These are phyloP conservation scores for Phoenicopterus ruber DNA, from an alignment of 2,113 vertebrate species.

Conservation along the genomic window DNA sequence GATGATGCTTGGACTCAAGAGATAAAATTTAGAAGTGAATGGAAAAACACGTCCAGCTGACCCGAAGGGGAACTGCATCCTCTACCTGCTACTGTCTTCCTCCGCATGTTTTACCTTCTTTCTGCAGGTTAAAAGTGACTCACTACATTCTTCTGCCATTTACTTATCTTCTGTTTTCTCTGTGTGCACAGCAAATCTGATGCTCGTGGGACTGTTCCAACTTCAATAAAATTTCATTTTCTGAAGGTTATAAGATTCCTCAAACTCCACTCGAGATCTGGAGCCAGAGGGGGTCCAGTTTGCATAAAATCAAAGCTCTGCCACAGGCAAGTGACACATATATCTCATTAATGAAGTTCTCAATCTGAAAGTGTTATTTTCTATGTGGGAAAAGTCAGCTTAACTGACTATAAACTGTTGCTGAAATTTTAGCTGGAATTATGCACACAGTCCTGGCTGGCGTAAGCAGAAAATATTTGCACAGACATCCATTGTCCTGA, in stretches of 20 bases:
- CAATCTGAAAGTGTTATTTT: not conserved
- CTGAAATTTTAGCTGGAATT: slow-evolving; percentile 23
- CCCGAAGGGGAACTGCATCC: not conserved
- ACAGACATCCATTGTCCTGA: slow-evolving; percentile 39
- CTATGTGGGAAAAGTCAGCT: not conserved
- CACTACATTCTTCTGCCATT: slow-evolving; percentile 25
- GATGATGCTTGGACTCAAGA: not conserved
- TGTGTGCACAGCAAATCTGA: not conserved
- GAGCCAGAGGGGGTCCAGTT: not conserved
- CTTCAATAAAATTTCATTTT: slow-evolving; percentile 52
- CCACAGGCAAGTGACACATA: not conserved
- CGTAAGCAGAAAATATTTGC: not conserved
- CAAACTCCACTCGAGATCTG: not conserved
- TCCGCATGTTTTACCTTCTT: not conserved
- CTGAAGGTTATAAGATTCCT: slow-evolving; percentile 37
- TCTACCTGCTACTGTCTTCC: not conserved
- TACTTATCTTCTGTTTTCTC: slow-evolving; percentile 30
- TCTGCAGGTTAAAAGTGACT: slow-evolving; percentile 23
- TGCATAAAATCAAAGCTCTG: not conserved
- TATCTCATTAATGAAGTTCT: slow-evolving; percentile 5
- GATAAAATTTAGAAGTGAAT: not conserved
- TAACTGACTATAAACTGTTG: not conserved
- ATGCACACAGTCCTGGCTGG: not conserved
- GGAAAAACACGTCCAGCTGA: not conserved
- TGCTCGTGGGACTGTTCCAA: not conserved